phyloP scores from a whole-genome alignment of 2,113 vertebrate species.

The Hassar affinis region DNA sequence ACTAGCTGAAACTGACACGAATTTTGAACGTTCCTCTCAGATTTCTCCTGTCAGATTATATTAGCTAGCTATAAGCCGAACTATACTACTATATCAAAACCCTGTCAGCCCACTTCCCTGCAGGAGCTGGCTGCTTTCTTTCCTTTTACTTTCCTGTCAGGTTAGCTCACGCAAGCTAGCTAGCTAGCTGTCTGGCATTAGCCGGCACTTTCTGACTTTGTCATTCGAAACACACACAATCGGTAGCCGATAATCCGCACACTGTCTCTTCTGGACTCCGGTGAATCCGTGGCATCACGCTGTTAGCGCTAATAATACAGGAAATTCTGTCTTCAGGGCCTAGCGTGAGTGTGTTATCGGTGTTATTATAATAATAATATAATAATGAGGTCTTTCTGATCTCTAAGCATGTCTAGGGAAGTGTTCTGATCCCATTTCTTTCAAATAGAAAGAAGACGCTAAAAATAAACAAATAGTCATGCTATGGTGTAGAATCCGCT shows the following conservation, averaged over 20 bases:
- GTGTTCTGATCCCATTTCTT: conserved; percentile 13
- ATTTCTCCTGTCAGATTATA: too few relatives aligned
- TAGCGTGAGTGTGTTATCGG: not conserved
- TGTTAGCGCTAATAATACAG: not conserved
- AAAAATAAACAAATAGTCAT: not conserved
- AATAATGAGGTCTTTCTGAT: conserved; percentile 20
- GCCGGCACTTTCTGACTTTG: not conserved
- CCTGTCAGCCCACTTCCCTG: not conserved
- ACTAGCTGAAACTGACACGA: not conserved
- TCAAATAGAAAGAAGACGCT: not conserved
- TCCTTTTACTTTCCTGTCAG: too few relatives aligned
- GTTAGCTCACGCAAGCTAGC: not conserved
- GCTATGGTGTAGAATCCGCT: not conserved
- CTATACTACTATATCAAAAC: too few relatives aligned
- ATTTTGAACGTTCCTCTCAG: not conserved
- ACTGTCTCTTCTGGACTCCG: not conserved
- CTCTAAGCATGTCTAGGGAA: not conserved
- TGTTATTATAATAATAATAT: not conserved
- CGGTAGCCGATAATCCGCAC: not conserved
- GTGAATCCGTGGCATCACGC: not conserved
- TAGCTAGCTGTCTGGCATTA: not conserved
- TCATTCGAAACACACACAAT: not conserved
- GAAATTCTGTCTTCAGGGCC: not conserved
- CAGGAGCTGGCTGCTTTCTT: not conserved
- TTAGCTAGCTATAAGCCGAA: too few relatives aligned